phyloP scores from a whole-genome alignment of 2,888 invertebrate genomes.

The Ephialtes manifestator region DNA sequence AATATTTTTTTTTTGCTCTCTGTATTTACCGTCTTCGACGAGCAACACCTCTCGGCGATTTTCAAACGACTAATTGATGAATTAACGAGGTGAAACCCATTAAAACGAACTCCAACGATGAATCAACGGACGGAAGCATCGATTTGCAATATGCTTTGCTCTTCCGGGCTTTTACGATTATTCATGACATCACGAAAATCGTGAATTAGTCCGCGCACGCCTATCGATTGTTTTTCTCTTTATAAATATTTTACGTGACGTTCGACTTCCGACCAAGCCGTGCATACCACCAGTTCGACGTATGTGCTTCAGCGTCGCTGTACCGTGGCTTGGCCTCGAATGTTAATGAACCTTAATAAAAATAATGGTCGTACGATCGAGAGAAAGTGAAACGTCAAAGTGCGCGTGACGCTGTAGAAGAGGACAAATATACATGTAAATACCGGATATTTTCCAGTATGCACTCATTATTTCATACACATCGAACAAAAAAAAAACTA shows the following conservation, averaged over 20 bases:
- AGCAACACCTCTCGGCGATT: not conserved
- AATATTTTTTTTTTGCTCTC: too few species aligned
- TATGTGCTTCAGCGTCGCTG: not conserved
- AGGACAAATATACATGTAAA: slow-evolving; percentile 1
- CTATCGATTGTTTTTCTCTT: slow-evolving; percentile 45
- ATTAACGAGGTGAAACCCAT: not conserved
- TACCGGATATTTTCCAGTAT: not conserved
- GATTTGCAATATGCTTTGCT: not conserved
- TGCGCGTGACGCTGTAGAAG: not conserved
- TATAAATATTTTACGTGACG: slow-evolving; percentile 46
- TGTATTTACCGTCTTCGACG: not conserved
- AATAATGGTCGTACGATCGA: slow-evolving; percentile 19
- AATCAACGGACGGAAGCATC: not conserved
- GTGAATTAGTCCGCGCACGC: slow-evolving; percentile 36
- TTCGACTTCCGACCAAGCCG: slow-evolving; percentile 49
- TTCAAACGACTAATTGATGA: slow-evolving; percentile 18
- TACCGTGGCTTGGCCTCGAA: slow-evolving; percentile 49
- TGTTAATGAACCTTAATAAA: slow-evolving; percentile 54
- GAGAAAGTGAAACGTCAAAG: slow-evolving; percentile 58
- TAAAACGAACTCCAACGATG: not conserved
- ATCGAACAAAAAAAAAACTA: not conserved
- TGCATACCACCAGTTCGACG: not conserved
- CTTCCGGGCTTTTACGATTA: slow-evolving; percentile 12
- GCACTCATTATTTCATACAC: not conserved
- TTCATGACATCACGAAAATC: slow-evolving; percentile 45